Base-by-base conservation (phyloP, 2,797 vertebrate genomes). In the Leucoraja ocellata region DNA sequence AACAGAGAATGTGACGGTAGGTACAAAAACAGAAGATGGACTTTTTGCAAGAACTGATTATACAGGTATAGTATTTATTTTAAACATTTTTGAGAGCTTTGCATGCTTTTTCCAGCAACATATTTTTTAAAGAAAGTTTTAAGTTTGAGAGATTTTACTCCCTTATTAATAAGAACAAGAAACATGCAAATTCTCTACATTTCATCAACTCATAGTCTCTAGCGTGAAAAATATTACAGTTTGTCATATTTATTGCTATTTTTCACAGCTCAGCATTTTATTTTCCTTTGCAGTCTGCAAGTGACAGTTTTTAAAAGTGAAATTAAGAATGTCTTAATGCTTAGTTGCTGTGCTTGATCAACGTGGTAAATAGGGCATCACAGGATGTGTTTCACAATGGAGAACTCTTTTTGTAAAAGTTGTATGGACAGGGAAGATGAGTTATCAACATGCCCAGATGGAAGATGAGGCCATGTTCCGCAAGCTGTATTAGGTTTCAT, bases 11-110 rank as follows among this genome's bases (percentile, higher is more conserved):
- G 97, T 97, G 94, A 97, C 97, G 88, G 96, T 97, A 32, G 98
- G 97, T 93, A 98, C 97, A 93, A 99, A 98, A 96, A 97, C 97
- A 4, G 97, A 97, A 95, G 98, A 99, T 83, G 98, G 97, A 94
- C 98, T 98, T 96, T 99, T 97, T 81, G 97, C 98, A 95, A 97
- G 97, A 95, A 98, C 98, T 79, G 98, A 99, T 96, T 97, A 96
- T 94, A 97, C 98, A 96, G 98, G 99, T 99, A 96, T 0, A 94
- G 21, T 77, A 91, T 93, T 94, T 93, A 94, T 36, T 32, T 5
- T 25, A 28, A 93, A 36, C 58, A 54, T 80, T n/a, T 0, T 93
- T 86, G 0, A 86, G 23, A 61, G 6, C 3, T 77, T 83, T 32
- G 63, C 80, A 8, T 93, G 74, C 92, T 46, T 74, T 92, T 91